Evolutionary conservation across 2,888 invertebrate species (phyloP), one percentile per base, ranked within the genome.

Genomic region (Cryptus viduatorius): DNA sequence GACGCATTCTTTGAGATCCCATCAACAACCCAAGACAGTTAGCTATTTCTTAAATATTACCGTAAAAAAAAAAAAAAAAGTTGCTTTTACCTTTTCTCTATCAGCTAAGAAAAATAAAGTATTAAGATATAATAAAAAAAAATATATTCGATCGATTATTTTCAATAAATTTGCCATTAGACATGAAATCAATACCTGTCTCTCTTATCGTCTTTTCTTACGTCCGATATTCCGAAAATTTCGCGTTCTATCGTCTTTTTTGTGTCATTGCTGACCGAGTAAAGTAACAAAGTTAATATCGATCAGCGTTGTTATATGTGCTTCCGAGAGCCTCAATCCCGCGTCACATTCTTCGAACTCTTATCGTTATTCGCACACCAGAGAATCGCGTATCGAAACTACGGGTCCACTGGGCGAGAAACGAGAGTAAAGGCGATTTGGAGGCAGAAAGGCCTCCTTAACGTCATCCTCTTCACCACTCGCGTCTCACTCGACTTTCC

Each of bases 1-100:
- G 48, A 77, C 83, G 78, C 75, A 84, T 84, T 84, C 79, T 71
- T 82, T 56, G 65, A 82, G 50, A 19, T 71, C 64, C 59, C 73
- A 24, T 68, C 67, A 50, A 14, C 59, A 4, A 2, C 4, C 14
- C 59, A 10, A 31, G 31, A 4, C 14, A n/a, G 12, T 31, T 29
- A n/a, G 19, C 19, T 10, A 56, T n/a, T 14, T 1, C 1, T 12
- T 2, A 31, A 61, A 61, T 61, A 61, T n/a, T 29, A 4, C 31
- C 7, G 14, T 31, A 59, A 4, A 50, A n/a, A n/a, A n/a, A n/a
- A n/a, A n/a, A 50, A 14, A 16, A n/a, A 5, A 5, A n/a, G n/a
- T 50, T 50, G n/a, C 0, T 37, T 7, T 8, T 7, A 37, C 7
- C 37, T 37, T 37, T 8, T 8, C 1, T 37, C 8, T 8, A 37